phyloP scores from a whole-genome alignment of 1,140 invertebrate species.

The Daktulosphaira vitifoliae region DNA sequence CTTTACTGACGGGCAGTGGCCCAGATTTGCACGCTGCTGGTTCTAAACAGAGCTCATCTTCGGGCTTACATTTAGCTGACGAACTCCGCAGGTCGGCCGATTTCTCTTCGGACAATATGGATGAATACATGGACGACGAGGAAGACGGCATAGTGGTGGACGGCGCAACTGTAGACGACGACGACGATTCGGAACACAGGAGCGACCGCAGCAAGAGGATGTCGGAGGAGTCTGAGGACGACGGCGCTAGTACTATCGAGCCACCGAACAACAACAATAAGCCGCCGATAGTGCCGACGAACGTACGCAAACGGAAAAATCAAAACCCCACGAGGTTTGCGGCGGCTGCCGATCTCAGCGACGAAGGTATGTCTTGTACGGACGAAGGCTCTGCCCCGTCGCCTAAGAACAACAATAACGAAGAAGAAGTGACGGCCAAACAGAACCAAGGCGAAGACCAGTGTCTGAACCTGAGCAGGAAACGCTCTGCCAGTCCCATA shows the following conservation, averaged over 20 bases:
- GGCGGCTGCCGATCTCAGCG: slow-evolving; percentile 43
- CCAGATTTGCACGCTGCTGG: slow-evolving; percentile 47
- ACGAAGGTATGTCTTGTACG: slow-evolving; percentile 51
- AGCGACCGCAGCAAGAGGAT: slow-evolving; percentile 52
- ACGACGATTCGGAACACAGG: slow-evolving; percentile 45
- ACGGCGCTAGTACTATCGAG: slow-evolving; percentile 56
- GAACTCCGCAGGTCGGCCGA: slow-evolving; percentile 38
- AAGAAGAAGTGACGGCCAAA: background rate
- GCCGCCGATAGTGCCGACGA: slow-evolving; percentile 39
- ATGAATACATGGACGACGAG: slow-evolving; percentile 48
- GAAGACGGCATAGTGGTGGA: slow-evolving; percentile 56
- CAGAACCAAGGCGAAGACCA: slow-evolving; percentile 35
- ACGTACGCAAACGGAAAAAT: slow-evolving; percentile 72
- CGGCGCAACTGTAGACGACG: slow-evolving; percentile 55
- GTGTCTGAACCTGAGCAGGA: slow-evolving; percentile 33
- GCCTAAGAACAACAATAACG: slow-evolving; percentile 15
- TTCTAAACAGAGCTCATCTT: slow-evolving; percentile 61
- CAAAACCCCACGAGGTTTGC: slow-evolving; percentile 81
- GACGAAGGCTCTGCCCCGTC: slow-evolving; percentile 47
- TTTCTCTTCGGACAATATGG: slow-evolving; percentile 42
- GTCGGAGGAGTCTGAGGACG: slow-evolving; percentile 62
- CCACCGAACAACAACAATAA: slow-evolving; percentile 54
- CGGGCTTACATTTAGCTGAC: slow-evolving; percentile 59
- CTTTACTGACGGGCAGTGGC: slow-evolving; percentile 59
- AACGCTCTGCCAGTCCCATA: background rate